These are phyloP conservation scores for Phlogophora meticulosa DNA, from an alignment of 2,888 invertebrate genomes.

Conservation along the genomic window DNA sequence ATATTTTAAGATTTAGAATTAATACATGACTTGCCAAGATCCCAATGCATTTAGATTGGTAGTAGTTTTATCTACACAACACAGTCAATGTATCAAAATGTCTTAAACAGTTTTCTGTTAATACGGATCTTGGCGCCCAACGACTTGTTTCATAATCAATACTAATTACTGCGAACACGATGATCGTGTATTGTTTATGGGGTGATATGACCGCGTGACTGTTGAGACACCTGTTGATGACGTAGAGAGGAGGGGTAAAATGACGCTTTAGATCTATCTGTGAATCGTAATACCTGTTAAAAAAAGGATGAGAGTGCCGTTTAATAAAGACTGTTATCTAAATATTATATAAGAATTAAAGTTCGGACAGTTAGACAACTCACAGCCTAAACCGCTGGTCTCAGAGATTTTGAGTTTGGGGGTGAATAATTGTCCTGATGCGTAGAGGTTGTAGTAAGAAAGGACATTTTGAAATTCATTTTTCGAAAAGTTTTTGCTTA, in stretches of 20 bases:
- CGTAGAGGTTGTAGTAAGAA: too few species aligned
- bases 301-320: too few species aligned
- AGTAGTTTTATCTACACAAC: slow-evolving; percentile 4
- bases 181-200: slow-evolving; percentile 60
- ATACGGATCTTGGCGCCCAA: slow-evolving; percentile 47
- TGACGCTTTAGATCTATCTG: not conserved
- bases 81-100: slow-evolving; percentile 32
- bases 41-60: slow-evolving; percentile 23
- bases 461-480: too few species aligned
- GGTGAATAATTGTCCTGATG: too few species aligned
- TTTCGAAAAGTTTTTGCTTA: too few species aligned
- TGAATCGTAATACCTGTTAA: not conserved
- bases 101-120: slow-evolving; percentile 28
- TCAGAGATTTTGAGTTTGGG: too few species aligned
- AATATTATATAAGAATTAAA: too few species aligned
- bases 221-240: slow-evolving; percentile 43
- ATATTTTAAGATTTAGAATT: slow-evolving; percentile 10
- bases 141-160: slow-evolving; percentile 47
- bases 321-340: too few species aligned
- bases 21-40: slow-evolving; percentile 4
- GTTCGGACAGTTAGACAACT: too few species aligned
- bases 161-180: slow-evolving; percentile 56
- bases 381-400: too few species aligned
- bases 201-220: slow-evolving; percentile 62
- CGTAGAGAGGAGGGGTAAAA: slow-evolving; percentile 8